Percentiles rank a stretch among this genome's conserved stretches.
phyloP scores from a whole-genome alignment of 2,797 vertebrate genomes.

The Loriculus beryllinus region DNA sequence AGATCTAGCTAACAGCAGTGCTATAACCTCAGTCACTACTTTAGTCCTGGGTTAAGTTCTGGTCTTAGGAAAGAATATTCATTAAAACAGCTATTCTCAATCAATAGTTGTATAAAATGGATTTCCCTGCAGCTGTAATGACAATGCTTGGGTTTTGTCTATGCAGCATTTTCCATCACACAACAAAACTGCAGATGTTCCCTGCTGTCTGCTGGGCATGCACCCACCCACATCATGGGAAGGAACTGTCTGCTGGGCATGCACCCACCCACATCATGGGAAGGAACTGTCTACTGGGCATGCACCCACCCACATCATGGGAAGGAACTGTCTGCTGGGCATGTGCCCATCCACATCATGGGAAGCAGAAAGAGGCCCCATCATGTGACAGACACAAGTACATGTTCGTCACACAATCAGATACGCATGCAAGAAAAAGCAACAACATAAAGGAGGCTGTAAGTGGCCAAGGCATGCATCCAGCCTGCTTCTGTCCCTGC shows the following conservation, averaged over 20 bases:
- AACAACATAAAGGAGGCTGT: not conserved
- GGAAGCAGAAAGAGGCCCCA: not conserved
- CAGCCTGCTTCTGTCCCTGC: not conserved
- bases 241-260: no score
- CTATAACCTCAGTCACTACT: not conserved
- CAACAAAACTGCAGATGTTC: not conserved
- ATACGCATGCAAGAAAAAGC: not conserved
- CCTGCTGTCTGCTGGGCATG: not conserved
- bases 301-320: not conserved
- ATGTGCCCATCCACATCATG: not conserved
- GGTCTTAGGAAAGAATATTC: not conserved
- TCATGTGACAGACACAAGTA: not conserved
- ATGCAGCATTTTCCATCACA: not conserved
- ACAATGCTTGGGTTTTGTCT: not conserved
- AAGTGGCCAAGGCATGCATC: not conserved
- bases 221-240: no score
- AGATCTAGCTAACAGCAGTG: not conserved
- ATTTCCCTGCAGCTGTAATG: not conserved
- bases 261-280: no score
- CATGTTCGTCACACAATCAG: not conserved
- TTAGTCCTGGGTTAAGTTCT: not conserved
- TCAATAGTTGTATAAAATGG: not conserved
- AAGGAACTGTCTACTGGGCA: no score
- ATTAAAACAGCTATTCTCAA: not conserved
- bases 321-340: not conserved